Conservation (phyloP, 2,797 vertebrate genomes). For the Lerista edwardsae region DNA sequence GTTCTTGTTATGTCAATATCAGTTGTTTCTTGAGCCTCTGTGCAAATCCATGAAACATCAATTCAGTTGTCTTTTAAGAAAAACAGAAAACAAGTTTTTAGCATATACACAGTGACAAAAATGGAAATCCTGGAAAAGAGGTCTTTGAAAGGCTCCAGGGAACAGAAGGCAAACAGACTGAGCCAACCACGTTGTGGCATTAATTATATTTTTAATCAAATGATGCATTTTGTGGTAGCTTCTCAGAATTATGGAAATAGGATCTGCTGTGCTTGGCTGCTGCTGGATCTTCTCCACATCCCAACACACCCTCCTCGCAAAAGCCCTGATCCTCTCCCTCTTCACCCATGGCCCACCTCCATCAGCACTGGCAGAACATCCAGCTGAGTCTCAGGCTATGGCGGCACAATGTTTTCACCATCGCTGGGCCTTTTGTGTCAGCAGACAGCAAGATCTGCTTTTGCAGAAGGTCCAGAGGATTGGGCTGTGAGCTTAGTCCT, state of each 20-base stretch:
- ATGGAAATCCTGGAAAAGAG: neutral
- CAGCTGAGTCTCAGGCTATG: too few relatives aligned
- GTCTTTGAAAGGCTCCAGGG: neutral
- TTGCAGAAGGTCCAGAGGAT: too few relatives aligned
- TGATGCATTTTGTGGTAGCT: neutral
- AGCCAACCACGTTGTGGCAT: neutral
- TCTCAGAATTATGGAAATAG: too few relatives aligned
- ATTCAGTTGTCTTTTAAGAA: neutral
- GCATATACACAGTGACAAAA: neutral
- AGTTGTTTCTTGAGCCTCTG: neutral
- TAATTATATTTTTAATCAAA: neutral
- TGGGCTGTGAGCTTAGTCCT: neutral
- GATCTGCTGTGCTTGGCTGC: too few relatives aligned
- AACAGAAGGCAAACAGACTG: neutral
- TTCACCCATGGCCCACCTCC: too few relatives aligned
- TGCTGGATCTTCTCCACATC: too few relatives aligned
- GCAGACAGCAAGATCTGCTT: too few relatives aligned
- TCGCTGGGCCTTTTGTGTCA: too few relatives aligned
- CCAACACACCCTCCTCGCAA: too few relatives aligned
- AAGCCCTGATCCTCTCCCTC: too few relatives aligned
- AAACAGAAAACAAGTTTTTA: neutral
- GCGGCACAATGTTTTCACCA: too few relatives aligned
- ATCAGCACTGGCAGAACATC: too few relatives aligned
- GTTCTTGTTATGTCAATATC: neutral
- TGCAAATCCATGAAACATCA: neutral